Conservation (phyloP, 2,797 vertebrate species). For the Cuculus canorus region DNA sequence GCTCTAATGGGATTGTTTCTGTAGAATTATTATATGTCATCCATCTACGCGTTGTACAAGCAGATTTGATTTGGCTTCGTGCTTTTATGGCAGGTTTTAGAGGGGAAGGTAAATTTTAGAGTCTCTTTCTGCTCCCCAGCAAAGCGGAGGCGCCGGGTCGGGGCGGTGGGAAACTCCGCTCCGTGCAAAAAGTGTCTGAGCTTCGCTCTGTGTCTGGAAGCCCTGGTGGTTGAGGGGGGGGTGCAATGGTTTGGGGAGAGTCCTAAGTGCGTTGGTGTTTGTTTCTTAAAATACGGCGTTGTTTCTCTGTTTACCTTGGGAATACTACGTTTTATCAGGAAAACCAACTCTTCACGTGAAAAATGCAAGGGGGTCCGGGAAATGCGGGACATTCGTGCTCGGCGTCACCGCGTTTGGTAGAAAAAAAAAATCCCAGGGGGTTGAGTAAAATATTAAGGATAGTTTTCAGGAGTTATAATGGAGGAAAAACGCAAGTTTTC, state of each 20-base stretch:
- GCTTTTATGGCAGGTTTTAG: background rate
- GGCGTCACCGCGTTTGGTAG: too few species aligned
- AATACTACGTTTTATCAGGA: accelerated
- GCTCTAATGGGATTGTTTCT: background rate
- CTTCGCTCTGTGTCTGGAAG: background rate
- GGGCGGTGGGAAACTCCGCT: background rate
- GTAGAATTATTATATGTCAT: background rate
- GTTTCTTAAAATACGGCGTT: accelerated
- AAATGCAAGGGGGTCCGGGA: background rate
- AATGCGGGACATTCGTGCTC: accelerated
- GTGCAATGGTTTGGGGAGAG: accelerated
- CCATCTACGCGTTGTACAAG: background rate
- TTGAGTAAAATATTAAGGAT: background rate
- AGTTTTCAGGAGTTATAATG: background rate
- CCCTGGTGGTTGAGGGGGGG: background rate
- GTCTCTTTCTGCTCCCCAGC: background rate
- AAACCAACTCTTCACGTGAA: background rate
- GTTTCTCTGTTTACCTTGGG: background rate
- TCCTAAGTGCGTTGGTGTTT: accelerated
- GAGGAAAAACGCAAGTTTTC: background rate
- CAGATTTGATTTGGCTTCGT: background rate
- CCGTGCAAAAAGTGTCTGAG: accelerated
- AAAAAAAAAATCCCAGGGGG: background rate
- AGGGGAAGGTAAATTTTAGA: background rate
- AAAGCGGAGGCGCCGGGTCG: background rate